phyloP scores from a whole-genome alignment of 1,140 invertebrate genomes.

The Drosophila elegans region DNA sequence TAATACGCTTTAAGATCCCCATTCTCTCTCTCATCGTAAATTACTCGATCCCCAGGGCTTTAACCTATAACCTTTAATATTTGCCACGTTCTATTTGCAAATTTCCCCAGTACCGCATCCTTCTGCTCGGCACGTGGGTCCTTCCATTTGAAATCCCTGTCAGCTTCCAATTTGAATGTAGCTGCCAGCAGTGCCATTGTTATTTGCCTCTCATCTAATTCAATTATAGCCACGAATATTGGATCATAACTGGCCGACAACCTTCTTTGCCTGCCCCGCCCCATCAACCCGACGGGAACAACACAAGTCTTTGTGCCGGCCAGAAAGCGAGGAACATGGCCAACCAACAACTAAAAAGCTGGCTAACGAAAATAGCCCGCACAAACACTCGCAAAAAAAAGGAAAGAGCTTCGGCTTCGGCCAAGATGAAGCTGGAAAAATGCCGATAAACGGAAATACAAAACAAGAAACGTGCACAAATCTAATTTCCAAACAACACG shows the following conservation, averaged over 20 bases:
- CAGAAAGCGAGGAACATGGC: slow-evolving; percentile 36
- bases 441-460: slow-evolving; percentile 80
- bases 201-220: slow-evolving; percentile 47
- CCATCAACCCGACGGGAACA: slow-evolving; percentile 17
- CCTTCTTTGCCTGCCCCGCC: not conserved
- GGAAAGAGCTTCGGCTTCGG: slow-evolving; percentile 2
- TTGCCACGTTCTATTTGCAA: not conserved
- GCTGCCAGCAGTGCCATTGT: slow-evolving; percentile 38
- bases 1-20: no score
- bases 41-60: not conserved
- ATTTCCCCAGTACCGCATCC: not conserved
- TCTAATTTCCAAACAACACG: slow-evolving; percentile 82
- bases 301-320: slow-evolving; percentile 48
- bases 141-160: slow-evolving; percentile 22
- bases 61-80: not conserved
- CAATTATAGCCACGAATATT: slow-evolving; percentile 57
- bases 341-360: slow-evolving; percentile 16
- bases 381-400: slow-evolving; percentile 4
- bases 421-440: slow-evolving; percentile 50
- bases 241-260: slow-evolving; percentile 42
- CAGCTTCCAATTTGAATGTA: slow-evolving; percentile 41
- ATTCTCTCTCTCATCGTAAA: no score
- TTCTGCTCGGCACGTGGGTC: not conserved
- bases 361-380: slow-evolving; percentile 29
- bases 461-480: slow-evolving; percentile 83